Conservation (phyloP, 2,888 invertebrate species). For the Steromphala cineraria region DNA sequence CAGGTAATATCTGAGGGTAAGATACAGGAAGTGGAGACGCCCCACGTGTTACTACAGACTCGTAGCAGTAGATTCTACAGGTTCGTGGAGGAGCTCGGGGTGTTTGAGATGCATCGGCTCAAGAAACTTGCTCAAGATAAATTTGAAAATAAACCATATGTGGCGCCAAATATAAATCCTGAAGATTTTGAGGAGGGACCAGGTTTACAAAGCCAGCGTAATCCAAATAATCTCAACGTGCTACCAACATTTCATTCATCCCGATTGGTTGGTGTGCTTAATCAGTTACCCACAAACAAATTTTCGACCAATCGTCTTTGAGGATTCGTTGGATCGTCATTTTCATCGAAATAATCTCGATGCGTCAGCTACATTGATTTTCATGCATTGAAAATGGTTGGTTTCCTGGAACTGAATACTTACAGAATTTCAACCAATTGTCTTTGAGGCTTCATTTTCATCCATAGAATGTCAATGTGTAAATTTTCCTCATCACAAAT, state of each 20-base stretch:
- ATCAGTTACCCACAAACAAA: slow-evolving; percentile 53
- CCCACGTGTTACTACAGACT: slow-evolving; percentile 78
- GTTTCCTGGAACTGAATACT: too few relatives aligned
- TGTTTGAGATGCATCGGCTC: slow-evolving; percentile 37
- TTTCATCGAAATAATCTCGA: too few relatives aligned
- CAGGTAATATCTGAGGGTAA: slow-evolving; percentile 78
- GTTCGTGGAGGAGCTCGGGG: slow-evolving; percentile 45
- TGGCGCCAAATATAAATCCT: slow-evolving; percentile 48
- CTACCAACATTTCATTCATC: slow-evolving; percentile 55
- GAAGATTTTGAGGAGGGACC: slow-evolving; percentile 40
- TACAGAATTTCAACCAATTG: too few relatives aligned
- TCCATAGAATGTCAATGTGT: too few relatives aligned
- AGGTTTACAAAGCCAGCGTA: slow-evolving; percentile 26
- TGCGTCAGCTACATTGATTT: too few relatives aligned
- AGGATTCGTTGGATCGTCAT: not conserved
- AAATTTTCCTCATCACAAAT: too few relatives aligned
- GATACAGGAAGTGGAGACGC: slow-evolving; percentile 86
- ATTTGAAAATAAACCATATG: slow-evolving; percentile 52
- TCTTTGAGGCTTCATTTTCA: too few relatives aligned
- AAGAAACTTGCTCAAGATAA: slow-evolving; percentile 45
- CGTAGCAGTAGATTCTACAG: slow-evolving; percentile 37
- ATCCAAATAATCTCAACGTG: slow-evolving; percentile 42
- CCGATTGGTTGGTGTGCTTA: slow-evolving; percentile 50
- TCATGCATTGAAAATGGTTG: too few relatives aligned
- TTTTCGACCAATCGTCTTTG: slow-evolving; percentile 51